Percentiles rank a stretch among this genome's conserved stretches.
Evolutionary conservation across 2,888 invertebrate genomes (phyloP).

Genomic region (Drosophila picticornis): DNA sequence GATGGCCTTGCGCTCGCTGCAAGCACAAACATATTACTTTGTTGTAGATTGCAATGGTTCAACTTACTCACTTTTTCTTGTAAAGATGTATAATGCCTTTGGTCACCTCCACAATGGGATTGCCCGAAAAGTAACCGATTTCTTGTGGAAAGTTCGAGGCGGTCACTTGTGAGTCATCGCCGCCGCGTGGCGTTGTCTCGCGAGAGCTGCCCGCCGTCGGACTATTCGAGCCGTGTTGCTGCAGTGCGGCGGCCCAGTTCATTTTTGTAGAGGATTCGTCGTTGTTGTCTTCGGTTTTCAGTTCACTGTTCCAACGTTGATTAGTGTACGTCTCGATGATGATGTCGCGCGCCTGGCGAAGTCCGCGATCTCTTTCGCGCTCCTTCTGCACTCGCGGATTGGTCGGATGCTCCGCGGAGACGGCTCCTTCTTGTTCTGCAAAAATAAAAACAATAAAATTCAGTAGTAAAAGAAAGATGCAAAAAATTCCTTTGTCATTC

Average conservation of each 20-base stretch:
- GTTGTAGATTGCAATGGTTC: not conserved
- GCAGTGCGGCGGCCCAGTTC: constrained; percentile 68
- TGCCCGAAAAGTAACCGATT: constrained; percentile 96
- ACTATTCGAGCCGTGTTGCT: constrained; percentile 69
- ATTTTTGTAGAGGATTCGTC: constrained; percentile 42
- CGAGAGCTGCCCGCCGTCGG: constrained; percentile 87
- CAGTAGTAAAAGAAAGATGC: not conserved
- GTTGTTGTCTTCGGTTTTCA: constrained; percentile 22
- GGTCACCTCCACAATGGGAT: constrained; percentile 96
- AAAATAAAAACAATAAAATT: not conserved
- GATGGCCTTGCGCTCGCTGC: constrained; percentile 90
- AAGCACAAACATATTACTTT: constrained; percentile 21
- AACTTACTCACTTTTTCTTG: constrained; percentile 93
- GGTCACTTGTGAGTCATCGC: constrained; percentile 69
- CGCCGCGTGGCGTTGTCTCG: constrained; percentile 85
- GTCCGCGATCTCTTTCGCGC: constrained; percentile 87
- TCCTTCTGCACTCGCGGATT: constrained; percentile 85
- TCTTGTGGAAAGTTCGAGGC: constrained; percentile 86
- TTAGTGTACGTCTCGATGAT: constrained; percentile 93
- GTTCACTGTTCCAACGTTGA: constrained; percentile 74
- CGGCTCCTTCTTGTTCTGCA: constrained; percentile 84
- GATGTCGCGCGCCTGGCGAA: constrained; percentile 89
- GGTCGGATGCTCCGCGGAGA: constrained; percentile 83
- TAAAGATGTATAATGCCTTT: constrained; percentile 98
- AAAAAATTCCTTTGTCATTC: constrained; percentile 38